Conservation (phyloP, 2,888 invertebrate genomes). For the Epinotia brunnichana region DNA sequence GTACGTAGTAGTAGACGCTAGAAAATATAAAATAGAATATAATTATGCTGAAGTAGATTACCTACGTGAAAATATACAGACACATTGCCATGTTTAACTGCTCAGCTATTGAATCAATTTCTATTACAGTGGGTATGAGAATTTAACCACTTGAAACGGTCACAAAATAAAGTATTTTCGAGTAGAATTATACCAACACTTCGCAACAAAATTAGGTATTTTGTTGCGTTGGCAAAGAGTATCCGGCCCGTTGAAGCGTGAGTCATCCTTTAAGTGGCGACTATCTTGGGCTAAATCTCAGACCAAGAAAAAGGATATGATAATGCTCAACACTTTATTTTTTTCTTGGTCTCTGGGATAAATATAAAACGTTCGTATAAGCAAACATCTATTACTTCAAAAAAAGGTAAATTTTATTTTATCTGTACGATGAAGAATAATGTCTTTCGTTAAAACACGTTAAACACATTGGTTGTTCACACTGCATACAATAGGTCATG, state of each 20-base stretch:
- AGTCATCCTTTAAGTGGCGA: too few species aligned
- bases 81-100: too few species aligned
- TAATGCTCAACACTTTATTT: too few species aligned
- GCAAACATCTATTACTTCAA: neutral
- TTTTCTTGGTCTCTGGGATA: too few species aligned
- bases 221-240: too few species aligned
- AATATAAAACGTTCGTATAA: neutral
- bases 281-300: too few species aligned
- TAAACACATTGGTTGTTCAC: slow-evolving; percentile 16
- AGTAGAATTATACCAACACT: too few species aligned
- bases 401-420: neutral
- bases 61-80: neutral
- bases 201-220: too few species aligned
- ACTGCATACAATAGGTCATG: slow-evolving; percentile 9
- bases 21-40: slow-evolving; percentile 37
- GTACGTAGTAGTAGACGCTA: slow-evolving; percentile 56
- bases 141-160: neutral
- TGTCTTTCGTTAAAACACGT: slow-evolving; percentile 21
- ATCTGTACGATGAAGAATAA: neutral
- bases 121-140: neutral
- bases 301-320: too few species aligned
- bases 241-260: too few species aligned
- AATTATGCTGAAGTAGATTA: neutral
- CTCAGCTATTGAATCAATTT: too few species aligned
- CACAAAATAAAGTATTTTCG: too few species aligned